A percentile compares a stretch with the other conserved stretches of the same genome.
Evolutionary conservation across 1,140 invertebrate genomes (phyloP).

Genomic region (Drosophila biarmipes): DNA sequence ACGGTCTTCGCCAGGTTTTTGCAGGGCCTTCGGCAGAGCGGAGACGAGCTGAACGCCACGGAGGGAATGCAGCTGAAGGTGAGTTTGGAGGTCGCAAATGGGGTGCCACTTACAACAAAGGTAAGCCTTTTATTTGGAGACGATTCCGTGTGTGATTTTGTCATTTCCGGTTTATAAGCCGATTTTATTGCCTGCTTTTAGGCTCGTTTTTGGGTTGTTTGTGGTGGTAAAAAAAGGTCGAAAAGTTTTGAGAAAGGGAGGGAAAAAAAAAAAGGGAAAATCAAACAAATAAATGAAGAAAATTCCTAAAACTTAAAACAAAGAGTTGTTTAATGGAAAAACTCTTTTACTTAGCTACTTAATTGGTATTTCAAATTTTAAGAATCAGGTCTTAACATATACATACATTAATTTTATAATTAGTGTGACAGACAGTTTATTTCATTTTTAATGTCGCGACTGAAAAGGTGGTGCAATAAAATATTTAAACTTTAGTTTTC

Average conservation of each 20-base stretch:
- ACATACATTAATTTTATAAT: too few species aligned
- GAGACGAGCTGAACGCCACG: slow-evolving; percentile 75
- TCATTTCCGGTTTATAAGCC: slow-evolving; percentile 32
- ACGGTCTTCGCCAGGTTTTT: slow-evolving; percentile 81
- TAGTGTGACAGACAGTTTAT: background rate
- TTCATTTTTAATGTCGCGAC: background rate
- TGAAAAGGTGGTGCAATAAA: background rate
- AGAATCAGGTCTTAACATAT: too few species aligned
- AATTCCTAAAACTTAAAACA: background rate
- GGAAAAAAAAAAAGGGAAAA: too few species aligned
- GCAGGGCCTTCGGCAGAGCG: slow-evolving; percentile 75
- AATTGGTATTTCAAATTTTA: too few species aligned
- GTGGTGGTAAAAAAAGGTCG: background rate
- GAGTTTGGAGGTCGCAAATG: slow-evolving; percentile 41
- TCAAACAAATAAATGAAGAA: background rate
- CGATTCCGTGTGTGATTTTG: slow-evolving; percentile 20
- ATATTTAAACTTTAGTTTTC: background rate
- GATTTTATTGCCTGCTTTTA: slow-evolving; percentile 30
- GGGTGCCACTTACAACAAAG: slow-evolving; percentile 9
- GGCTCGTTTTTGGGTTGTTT: background rate
- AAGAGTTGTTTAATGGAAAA: background rate
- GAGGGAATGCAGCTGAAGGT: slow-evolving; percentile 84
- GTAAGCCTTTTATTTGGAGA: slow-evolving; percentile 12
- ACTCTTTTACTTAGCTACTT: too few species aligned
- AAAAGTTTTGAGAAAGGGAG: background rate